Evolutionary conservation across 1,140 invertebrate genomes (phyloP), one percentile per base, ranked within the genome.

Genomic region (Diuraphis noxia): DNA sequence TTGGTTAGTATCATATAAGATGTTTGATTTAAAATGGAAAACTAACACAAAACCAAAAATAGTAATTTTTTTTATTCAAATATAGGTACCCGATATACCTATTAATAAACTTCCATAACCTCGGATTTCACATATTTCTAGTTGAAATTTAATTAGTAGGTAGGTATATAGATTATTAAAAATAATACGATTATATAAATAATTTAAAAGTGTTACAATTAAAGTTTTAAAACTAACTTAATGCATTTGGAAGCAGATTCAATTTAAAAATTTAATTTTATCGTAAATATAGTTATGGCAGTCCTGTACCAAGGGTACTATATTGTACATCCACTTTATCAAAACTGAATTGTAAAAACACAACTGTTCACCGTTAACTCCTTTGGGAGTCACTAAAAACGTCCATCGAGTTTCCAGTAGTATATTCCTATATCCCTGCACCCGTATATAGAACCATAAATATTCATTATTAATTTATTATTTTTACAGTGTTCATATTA

Each of bases 381-480:
- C 82, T 43, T 17, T 43, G 82, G 82, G 82, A 84, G 82, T 46
- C 82, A 43, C 82, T 84, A 52, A 52, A 86, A 86, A 86, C 34
- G 34, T 86, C 85, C 85, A 34, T 38, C 46, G 85, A 86, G 21
- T 86, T 86, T 86, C 52, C 34, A 19, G 21, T 13, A 10, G 34
- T 49, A 5, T 25, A 5, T 25, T 19, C 46, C 46, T 49, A 41
- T 30, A 82, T 30, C 25, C 23, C 38, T 30, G 1, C 25, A 25
- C 21, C 9, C 21, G 4, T 52, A 46, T 17, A 46, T 46, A 30
- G 2, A 46, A 25, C 43, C 85, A 52, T 86, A 86, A 86, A 86
- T 86, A 86, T 38, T 86, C 85, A 34, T 86, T 86, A 86, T 86
- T 86, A 52, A 86, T 38, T 86, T 86, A 72, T 86, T 36, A 0